Conservation (phyloP, 92 coral and sea anemone species). For the Meandrina meandrites region DNA sequence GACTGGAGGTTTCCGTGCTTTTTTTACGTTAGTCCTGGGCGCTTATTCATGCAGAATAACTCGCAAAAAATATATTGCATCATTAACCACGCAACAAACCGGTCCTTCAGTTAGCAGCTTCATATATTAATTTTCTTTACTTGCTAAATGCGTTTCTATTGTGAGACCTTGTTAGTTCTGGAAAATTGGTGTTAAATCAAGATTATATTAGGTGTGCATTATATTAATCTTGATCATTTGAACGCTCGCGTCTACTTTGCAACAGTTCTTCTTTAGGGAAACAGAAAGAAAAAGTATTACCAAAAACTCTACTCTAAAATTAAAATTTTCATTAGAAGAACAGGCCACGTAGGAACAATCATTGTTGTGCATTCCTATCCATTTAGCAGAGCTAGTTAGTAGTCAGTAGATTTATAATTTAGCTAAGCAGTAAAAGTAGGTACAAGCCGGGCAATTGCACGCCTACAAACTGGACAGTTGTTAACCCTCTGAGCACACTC, state of each 20-base stretch:
- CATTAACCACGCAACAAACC: neutral
- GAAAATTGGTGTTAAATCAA: neutral
- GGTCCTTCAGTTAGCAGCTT: neutral
- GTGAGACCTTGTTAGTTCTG: neutral
- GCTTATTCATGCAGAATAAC: no score
- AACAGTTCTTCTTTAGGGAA: no score
- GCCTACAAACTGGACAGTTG: slow-evolving; percentile 89
- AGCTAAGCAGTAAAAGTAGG: slow-evolving; percentile 69
- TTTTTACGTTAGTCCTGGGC: neutral
- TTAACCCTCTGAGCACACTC: slow-evolving; percentile 75
- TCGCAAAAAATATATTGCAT: no score
- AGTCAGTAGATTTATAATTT: neutral
- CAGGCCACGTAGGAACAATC: neutral
- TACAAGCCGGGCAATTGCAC: slow-evolving; percentile 76
- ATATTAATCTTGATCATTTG: neutral
- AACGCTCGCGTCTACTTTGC: neutral
- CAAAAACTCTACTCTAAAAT: no score
- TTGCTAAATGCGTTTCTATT: neutral
- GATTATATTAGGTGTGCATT: neutral
- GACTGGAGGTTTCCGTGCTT: no score
- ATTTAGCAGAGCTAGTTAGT: neutral
- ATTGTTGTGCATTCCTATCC: neutral
- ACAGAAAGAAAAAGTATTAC: neutral
- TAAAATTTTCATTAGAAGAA: neutral
- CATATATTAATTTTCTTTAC: neutral